Evolutionary conservation across 30 jellyfish, hydroid and myxozoan species (phyloP).

Genomic region (Aurelia aurita): DNA sequence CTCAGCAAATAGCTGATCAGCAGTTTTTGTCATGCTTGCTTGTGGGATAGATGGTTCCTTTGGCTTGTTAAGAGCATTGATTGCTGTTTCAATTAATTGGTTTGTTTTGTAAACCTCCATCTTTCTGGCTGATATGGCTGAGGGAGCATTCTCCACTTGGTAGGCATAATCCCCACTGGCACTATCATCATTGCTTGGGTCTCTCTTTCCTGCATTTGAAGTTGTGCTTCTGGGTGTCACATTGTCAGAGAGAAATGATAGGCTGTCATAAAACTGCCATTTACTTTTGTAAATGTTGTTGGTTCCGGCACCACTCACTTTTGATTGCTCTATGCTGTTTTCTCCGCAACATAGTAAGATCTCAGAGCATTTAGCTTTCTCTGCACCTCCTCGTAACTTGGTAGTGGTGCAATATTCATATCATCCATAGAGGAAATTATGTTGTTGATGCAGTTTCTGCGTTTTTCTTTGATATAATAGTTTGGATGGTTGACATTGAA

Average conservation of each 20-base stretch:
- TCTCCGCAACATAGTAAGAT: slow-evolving; percentile 42
- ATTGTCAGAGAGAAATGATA: slow-evolving; percentile 30
- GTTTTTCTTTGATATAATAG: slow-evolving; percentile 34
- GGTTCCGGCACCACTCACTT: slow-evolving; percentile 46
- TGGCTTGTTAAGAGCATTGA: slow-evolving; percentile 23
- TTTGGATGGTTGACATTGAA: slow-evolving; percentile 30
- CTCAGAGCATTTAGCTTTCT: slow-evolving; percentile 45
- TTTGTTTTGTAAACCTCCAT: slow-evolving; percentile 8
- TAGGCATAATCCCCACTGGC: slow-evolving; percentile 35
- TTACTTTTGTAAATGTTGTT: slow-evolving; percentile 7
- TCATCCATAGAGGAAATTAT: slow-evolving; percentile 31
- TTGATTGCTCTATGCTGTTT: slow-evolving; percentile 25
- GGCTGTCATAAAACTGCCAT: slow-evolving; percentile 24
- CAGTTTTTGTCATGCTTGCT: slow-evolving; percentile 20
- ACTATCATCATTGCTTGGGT: slow-evolving; percentile 1
- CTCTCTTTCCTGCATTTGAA: slow-evolving; percentile 27
- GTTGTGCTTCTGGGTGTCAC: slow-evolving; percentile 23
- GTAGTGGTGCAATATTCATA: slow-evolving; percentile 23
- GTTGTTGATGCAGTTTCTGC: slow-evolving; percentile 38
- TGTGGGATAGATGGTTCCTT: background rate
- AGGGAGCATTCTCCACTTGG: slow-evolving; percentile 10
- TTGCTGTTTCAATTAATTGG: slow-evolving; percentile 36
- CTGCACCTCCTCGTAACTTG: slow-evolving; percentile 35
- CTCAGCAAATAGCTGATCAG: slow-evolving; percentile 36
- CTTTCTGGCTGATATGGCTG: slow-evolving; percentile 12